These are phyloP conservation scores for Stenopsyche tienmushanensis DNA, from an alignment of 1,140 invertebrate species.

Conservation along the genomic window DNA sequence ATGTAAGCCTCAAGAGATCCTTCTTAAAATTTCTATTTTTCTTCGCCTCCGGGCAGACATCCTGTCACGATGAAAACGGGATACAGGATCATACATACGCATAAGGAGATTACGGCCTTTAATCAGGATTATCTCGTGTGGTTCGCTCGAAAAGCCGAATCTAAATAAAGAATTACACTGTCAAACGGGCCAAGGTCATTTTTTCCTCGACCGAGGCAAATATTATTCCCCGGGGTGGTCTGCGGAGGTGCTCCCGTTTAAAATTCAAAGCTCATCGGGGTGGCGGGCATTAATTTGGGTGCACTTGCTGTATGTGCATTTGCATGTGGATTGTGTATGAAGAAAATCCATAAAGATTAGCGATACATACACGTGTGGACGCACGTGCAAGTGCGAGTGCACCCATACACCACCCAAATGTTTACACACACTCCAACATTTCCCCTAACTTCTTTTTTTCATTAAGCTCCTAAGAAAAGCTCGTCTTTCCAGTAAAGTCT, in stretches of 20 bases:
- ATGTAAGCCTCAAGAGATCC: background rate
- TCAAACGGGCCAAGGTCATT: too few species aligned
- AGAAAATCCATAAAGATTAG: constrained; percentile 31
- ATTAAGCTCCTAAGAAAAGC: constrained; percentile 30
- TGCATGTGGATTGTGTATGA: background rate
- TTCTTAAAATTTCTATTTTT: background rate
- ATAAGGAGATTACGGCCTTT: background rate
- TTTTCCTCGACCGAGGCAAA: too few species aligned
- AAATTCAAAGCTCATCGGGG: constrained; percentile 4
- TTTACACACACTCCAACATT: constrained; percentile 30
- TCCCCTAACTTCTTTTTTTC: constrained; percentile 38
- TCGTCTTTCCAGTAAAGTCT: constrained; percentile 11
- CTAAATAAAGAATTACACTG: too few species aligned
- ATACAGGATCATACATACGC: background rate
- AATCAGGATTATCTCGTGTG: constrained; percentile 7
- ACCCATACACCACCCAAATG: constrained; percentile 22
- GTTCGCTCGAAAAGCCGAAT: too few species aligned
- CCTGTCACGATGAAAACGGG: background rate
- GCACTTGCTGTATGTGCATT: constrained; percentile 8
- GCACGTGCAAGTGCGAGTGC: background rate
- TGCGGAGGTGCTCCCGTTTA: too few species aligned
- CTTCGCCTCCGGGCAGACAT: too few species aligned
- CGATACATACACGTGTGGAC: constrained; percentile 10
- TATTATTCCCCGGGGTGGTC: too few species aligned
- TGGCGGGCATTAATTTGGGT: constrained; percentile 17